These are phyloP conservation scores for Drosophila neocordata DNA, from an alignment of 1,140 invertebrate genomes.

Conservation along the genomic window DNA sequence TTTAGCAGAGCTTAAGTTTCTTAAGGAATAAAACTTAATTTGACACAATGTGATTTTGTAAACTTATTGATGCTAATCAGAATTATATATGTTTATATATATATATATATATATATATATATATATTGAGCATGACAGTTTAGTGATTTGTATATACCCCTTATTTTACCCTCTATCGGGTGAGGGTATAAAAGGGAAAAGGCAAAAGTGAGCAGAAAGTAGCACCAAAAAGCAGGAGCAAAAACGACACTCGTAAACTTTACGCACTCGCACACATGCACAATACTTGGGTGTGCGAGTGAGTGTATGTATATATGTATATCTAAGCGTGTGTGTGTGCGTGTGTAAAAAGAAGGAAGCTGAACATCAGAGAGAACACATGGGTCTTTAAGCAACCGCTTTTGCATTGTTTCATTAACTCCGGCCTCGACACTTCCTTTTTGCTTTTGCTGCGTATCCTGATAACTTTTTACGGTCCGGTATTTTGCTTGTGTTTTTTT, in stretches of 20 bases:
- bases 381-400: constrained; percentile 48
- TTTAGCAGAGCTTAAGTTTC: no score
- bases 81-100: neutral
- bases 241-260: constrained; percentile 61
- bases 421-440: constrained; percentile 41
- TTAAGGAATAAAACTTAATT: no score
- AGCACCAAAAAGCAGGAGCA: constrained; percentile 44
- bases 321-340: neutral
- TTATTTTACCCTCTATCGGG: neutral
- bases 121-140: neutral
- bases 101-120: neutral
- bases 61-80: no score
- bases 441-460: constrained; percentile 28
- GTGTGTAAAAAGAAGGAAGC: neutral
- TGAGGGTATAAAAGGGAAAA: constrained; percentile 1
- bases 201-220: constrained; percentile 44
- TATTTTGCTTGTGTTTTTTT: constrained; percentile 3
- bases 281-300: constrained; percentile 2
- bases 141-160: neutral
- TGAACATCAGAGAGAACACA: constrained; percentile 8
- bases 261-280: constrained; percentile 41
- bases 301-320: neutral
- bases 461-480: constrained; percentile 56
- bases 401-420: constrained; percentile 75
- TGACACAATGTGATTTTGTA: no score